Evolutionary conservation across 2,113 vertebrate genomes (phyloP), one percentile per base, ranked within the genome.

Genomic region (Phocoena phocoena): DNA sequence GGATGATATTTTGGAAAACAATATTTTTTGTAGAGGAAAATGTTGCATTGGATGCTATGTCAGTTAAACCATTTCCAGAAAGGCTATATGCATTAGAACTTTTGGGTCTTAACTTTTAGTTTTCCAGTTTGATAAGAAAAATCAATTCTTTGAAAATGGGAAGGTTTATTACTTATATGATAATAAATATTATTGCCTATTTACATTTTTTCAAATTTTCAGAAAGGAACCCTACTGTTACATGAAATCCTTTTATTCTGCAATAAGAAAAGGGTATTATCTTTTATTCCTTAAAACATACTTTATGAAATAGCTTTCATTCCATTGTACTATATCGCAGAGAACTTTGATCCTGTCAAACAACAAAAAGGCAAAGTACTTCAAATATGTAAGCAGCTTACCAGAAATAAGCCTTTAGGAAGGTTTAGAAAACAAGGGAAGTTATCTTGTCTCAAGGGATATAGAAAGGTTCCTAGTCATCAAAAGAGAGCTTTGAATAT

Each of bases 291-390:
- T 97, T 95, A 95, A 95, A 44, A 44, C 21, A 74, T 77, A 62
- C 25, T 79, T 90, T 79, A 82, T 83, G 63, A 91, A 88, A 88
- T 89, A 79, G 25, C 88, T 90, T 94, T 96, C 17, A 84, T 81
- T 95, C 58, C 55, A 67, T 65, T 92, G 33, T 80, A 62, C 41
- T 95, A 15, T 74, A 84, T 70, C 50, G 26, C 60, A 74, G 38
- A 91, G 18, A 85, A 70, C 47, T 95, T 87, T 93, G 65, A 97
- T 67, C 44, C n/a, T 94, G n/a, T 76, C 63, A 97, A 82, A 82
- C 77, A 91, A 88, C 25, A 62, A 60, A 88, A 85, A 47, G 0
- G 31, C 77, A 74, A 81, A 90, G n/a, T 96, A 71, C 8, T 76
- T 96, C 26, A 55, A 82, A 82, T 84, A 73, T 58, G 1, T 77